These are phyloP conservation scores for Muscicapa striata DNA, from an alignment of 2,797 vertebrate genomes.

Conservation along the genomic window DNA sequence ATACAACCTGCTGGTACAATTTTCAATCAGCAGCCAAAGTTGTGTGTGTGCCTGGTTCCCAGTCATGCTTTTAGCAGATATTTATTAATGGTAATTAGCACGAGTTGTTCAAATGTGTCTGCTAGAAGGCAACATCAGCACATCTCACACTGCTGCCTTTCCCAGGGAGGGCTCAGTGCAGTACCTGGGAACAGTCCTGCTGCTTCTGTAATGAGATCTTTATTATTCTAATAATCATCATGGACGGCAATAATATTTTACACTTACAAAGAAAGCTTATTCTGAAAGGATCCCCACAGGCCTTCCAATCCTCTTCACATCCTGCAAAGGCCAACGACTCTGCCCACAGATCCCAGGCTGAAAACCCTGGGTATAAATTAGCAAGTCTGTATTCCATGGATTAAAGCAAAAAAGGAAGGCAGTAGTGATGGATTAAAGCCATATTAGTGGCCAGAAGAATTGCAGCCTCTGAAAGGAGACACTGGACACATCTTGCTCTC, in stretches of 20 bases:
- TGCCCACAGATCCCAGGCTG: not conserved
- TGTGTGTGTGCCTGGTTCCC: not conserved
- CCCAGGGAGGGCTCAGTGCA: not conserved
- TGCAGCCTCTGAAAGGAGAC: not conserved
- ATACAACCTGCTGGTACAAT: not conserved
- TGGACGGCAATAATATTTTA: not conserved
- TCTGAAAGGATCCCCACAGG: not conserved
- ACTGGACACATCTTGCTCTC: not conserved
- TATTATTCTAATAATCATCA: slow-evolving; percentile 38
- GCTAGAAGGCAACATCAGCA: slow-evolving; percentile 15
- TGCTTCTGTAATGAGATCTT: slow-evolving; percentile 48
- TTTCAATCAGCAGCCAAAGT: not conserved
- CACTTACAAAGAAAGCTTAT: not conserved
- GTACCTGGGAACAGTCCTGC: slow-evolving; percentile 30
- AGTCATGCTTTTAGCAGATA: not conserved
- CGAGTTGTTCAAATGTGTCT: not conserved
- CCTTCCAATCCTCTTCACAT: not conserved
- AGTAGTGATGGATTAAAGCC: not conserved
- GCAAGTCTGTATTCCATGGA: not conserved
- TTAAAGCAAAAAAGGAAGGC: not conserved
- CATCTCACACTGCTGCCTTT: not conserved
- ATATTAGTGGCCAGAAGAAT: not conserved
- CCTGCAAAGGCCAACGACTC: not conserved
- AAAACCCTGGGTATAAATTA: not conserved
- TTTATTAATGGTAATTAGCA: slow-evolving; percentile 50